Evolutionary conservation across 2,888 invertebrate species (phyloP).

Genomic region (Latheticus oryzae): DNA sequence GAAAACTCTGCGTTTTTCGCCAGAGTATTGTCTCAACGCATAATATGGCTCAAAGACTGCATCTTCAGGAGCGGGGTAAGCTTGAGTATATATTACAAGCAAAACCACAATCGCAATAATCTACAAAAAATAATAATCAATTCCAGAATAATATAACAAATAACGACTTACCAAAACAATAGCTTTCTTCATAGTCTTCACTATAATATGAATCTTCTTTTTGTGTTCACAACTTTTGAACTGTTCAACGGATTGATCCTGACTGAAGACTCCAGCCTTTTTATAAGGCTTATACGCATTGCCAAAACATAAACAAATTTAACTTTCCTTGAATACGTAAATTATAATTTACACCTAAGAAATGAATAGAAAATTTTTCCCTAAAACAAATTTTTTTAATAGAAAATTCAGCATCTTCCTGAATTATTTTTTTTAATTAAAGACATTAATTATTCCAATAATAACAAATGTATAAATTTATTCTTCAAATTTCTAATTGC

Average conservation of each 20-base stretch:
- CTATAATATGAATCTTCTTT: no score
- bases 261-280: no score
- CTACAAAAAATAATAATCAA: constrained; percentile 10
- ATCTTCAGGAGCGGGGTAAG: constrained; percentile 19
- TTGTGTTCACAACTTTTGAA: no score
- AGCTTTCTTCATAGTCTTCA: neutral
- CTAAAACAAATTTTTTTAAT: constrained; percentile 1
- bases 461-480: no score
- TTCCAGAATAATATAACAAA: constrained; percentile 1
- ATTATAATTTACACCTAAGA: constrained; percentile 26
- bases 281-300: constrained; percentile 6
- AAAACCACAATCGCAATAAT: constrained; percentile 6
- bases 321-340: constrained; percentile 24
- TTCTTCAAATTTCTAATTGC: no score
- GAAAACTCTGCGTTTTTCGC: constrained; percentile 11
- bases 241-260: no score
- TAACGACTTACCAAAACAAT: constrained; percentile 23
- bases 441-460: no score
- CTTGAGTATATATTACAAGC: neutral
- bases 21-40: constrained; percentile 6
- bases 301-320: constrained; percentile 21
- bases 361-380: constrained; percentile 9
- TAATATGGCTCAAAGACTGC: constrained; percentile 12
- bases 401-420: no score
- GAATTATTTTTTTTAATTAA: no score